phyloP scores from a whole-genome alignment of 2,797 vertebrate genomes.

The Heliangelus exortis region DNA sequence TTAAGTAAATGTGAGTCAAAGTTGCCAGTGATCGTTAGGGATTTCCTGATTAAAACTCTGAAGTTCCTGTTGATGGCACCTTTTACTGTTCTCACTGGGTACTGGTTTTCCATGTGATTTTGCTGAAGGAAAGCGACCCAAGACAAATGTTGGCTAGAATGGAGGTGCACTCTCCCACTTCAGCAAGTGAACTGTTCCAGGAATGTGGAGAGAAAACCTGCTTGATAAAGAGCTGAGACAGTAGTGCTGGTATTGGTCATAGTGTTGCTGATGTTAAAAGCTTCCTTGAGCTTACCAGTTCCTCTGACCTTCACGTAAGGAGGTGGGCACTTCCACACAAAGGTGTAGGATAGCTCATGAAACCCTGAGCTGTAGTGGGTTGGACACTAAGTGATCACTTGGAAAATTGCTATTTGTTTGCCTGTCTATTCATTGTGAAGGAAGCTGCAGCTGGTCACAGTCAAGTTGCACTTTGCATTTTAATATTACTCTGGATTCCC shows the following conservation, averaged over 20 bases:
- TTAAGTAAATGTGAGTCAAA: background rate
- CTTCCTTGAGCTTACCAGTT: background rate
- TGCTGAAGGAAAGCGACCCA: background rate
- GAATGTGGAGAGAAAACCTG: background rate
- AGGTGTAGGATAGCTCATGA: background rate
- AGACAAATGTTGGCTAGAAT: fast-evolving
- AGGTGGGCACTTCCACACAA: background rate
- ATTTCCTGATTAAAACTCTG: background rate
- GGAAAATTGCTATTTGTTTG: background rate
- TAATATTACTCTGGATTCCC: background rate
- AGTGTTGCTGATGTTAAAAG: background rate
- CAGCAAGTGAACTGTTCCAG: background rate
- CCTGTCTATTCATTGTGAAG: background rate
- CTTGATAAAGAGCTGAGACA: background rate
- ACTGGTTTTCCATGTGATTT: background rate
- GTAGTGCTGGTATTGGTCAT: fast-evolving
- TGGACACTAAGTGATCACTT: background rate
- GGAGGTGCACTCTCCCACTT: fast-evolving
- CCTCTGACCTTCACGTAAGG: background rate
- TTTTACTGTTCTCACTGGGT: background rate
- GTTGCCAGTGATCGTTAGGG: background rate
- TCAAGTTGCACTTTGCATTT: background rate
- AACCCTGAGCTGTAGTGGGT: fast-evolving
- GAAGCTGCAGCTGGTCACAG: background rate
- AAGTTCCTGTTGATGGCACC: background rate